Conservation (phyloP, 2,113 vertebrate species). For the Chloropsis cyanopogon region DNA sequence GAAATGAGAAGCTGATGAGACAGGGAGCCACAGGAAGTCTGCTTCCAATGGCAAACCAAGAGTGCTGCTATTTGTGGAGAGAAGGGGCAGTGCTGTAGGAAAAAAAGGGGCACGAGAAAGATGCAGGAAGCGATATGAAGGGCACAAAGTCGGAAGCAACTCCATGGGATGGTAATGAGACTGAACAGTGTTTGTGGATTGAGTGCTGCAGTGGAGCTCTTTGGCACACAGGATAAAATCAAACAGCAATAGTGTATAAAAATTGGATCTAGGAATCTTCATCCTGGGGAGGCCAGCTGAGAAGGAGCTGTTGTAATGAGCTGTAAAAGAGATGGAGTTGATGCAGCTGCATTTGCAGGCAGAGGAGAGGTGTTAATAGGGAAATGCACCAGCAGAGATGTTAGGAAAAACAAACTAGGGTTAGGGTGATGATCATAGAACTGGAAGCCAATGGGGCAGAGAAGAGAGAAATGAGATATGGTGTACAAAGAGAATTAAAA, state of each 20-base stretch:
- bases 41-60: slow-evolving; percentile 58
- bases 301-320: slow-evolving; percentile 3
- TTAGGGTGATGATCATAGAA: background rate
- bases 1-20: slow-evolving; percentile 65
- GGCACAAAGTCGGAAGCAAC: slow-evolving; percentile 43
- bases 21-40: slow-evolving; percentile 60
- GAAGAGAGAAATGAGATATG: background rate
- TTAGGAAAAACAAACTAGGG: slow-evolving; percentile 8
- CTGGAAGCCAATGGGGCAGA: background rate
- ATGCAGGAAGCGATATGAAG: slow-evolving; percentile 51
- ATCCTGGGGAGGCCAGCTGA: background rate
- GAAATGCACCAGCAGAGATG: slow-evolving; percentile 5
- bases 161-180: slow-evolving; percentile 30
- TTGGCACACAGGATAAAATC: background rate
- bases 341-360: background rate
- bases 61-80: slow-evolving; percentile 67
- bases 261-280: background rate
- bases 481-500: background rate
- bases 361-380: slow-evolving; percentile 22
- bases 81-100: slow-evolving; percentile 45
- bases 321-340: background rate
- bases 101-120: slow-evolving; percentile 26
- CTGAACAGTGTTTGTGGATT: background rate
- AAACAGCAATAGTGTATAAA: background rate
- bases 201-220: slow-evolving; percentile 17